phyloP scores from a whole-genome alignment of 2,113 vertebrate genomes.

The Psilopogon haemacephalus region DNA sequence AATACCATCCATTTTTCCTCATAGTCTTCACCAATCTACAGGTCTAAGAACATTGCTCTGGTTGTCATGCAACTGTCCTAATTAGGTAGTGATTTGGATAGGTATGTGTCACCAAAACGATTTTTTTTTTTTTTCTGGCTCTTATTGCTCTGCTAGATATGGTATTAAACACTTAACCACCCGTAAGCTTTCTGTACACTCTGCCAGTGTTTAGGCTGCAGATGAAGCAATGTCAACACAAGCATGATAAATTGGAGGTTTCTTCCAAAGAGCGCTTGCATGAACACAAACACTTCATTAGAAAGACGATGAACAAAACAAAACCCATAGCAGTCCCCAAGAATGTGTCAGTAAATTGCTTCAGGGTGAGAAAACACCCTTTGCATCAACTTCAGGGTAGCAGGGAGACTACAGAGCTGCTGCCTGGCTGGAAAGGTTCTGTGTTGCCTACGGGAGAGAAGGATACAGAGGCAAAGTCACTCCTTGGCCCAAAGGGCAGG shows the following conservation, averaged over 20 bases:
- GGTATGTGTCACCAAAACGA: neutral
- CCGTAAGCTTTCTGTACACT: neutral
- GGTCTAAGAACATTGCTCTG: neutral
- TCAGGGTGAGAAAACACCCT: constrained; percentile 16
- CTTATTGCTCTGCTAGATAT: neutral
- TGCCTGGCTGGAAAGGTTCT: too few species aligned
- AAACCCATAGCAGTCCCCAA: neutral
- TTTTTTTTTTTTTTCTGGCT: neutral
- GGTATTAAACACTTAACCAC: neutral
- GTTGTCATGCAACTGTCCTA: neutral
- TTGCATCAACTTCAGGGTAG: neutral
- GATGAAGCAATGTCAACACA: constrained; percentile 25
- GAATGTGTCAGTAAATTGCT: neutral
- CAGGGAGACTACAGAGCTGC: neutral
- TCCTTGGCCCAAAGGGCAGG: neutral
- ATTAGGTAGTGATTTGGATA: neutral
- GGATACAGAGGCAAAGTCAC: neutral
- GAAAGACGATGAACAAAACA: constrained; percentile 2
- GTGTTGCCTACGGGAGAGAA: too few species aligned
- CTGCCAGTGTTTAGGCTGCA: constrained; percentile 17
- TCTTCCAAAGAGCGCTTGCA: neutral
- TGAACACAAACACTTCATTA: constrained; percentile 32
- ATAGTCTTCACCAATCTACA: neutral
- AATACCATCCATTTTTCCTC: neutral
- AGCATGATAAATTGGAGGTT: constrained; percentile 41